phyloP scores from a whole-genome alignment of 2,888 invertebrate genomes.

The Atrina japonica region DNA sequence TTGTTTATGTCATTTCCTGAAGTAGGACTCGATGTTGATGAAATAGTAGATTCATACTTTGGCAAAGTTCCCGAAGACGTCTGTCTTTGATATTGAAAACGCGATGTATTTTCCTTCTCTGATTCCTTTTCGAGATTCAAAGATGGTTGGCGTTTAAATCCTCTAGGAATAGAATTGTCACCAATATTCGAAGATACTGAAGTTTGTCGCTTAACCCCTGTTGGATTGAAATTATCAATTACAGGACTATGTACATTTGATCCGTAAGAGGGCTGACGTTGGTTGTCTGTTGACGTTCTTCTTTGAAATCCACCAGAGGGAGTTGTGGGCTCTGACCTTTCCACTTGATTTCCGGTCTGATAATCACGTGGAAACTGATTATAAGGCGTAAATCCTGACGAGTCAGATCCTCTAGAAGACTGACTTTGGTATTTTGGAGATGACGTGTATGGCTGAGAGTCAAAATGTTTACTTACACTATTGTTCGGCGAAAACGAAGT shows the following conservation, averaged over 20 bases:
- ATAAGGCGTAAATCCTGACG: conserved; percentile 16
- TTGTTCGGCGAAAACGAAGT: neutral
- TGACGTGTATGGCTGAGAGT: conserved; percentile 2
- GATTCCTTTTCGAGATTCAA: conserved; percentile 1
- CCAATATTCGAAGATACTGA: conserved; percentile 9
- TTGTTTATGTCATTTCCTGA: conserved; percentile 36
- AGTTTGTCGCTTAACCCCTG: neutral
- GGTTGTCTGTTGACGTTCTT: conserved; percentile 37
- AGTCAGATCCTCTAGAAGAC: conserved; percentile 36
- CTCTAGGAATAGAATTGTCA: conserved; percentile 28
- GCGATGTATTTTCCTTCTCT: conserved; percentile 8
- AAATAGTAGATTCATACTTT: conserved; percentile 52
- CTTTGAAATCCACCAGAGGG: conserved; percentile 32
- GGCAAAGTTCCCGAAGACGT: conserved; percentile 44
- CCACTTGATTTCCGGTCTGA: conserved; percentile 24
- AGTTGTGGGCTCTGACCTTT: conserved; percentile 24
- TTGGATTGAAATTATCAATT: conserved; percentile 5
- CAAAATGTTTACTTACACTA: neutral
- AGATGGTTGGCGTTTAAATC: conserved; percentile 14
- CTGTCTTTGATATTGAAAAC: conserved; percentile 37
- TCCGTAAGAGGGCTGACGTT: conserved; percentile 40
- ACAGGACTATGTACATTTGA: conserved; percentile 21
- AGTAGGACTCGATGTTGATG: conserved; percentile 40
- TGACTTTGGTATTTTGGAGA: conserved; percentile 49
- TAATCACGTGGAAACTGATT: conserved; percentile 30